Evolutionary conservation across 2,113 vertebrate genomes (phyloP).

Genomic region (Cryptotis parvus): DNA sequence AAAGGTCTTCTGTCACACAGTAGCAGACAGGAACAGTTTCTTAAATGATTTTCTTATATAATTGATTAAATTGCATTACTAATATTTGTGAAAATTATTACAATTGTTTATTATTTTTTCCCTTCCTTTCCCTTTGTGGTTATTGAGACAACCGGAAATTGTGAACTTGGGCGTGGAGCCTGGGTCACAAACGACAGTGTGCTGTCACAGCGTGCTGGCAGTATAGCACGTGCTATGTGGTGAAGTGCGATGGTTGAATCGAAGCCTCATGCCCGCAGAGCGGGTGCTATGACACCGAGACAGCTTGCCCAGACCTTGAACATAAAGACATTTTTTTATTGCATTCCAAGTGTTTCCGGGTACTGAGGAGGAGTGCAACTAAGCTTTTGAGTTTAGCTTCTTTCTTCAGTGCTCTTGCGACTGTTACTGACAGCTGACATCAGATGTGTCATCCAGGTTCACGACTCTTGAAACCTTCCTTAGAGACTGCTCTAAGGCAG

Average conservation of each 20-base stretch:
- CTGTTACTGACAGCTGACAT: background rate
- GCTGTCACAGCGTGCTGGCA: too few relatives aligned
- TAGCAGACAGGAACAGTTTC: conserved; percentile 14
- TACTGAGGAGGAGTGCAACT: background rate
- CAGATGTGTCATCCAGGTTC: background rate
- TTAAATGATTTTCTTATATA: background rate
- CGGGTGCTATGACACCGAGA: too few relatives aligned
- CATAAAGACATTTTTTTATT: background rate
- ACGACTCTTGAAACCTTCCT: background rate
- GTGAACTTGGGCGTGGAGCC: too few relatives aligned
- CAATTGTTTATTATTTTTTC: too few relatives aligned
- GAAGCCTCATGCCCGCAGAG: too few relatives aligned
- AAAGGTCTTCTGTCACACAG: background rate
- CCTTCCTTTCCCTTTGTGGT: too few relatives aligned
- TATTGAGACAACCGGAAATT: too few relatives aligned
- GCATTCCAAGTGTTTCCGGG: background rate
- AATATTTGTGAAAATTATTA: background rate
- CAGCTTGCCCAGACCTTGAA: background rate
- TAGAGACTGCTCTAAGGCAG: background rate
- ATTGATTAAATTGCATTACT: background rate
- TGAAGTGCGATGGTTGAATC: too few relatives aligned
- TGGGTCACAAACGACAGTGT: too few relatives aligned
- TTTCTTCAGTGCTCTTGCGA: too few relatives aligned
- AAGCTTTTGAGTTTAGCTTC: background rate
- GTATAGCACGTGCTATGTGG: too few relatives aligned